Base-by-base conservation (phyloP, 2,888 invertebrate genomes). In the Caenorhabditis drosophilae region DNA sequence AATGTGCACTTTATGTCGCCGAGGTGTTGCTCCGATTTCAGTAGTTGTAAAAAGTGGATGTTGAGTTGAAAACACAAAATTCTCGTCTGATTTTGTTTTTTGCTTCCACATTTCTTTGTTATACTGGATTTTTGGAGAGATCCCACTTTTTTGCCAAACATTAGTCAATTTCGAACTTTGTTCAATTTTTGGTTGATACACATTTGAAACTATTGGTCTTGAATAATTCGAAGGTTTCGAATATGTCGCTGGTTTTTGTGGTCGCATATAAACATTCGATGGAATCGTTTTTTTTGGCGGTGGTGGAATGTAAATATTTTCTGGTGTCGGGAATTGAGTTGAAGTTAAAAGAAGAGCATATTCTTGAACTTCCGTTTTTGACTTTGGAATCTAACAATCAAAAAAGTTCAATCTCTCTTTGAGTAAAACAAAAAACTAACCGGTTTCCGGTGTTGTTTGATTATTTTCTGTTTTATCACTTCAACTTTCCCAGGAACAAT, bases 51-150 rank as follows among this genome's bases (percentile, higher is more conserved):
- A 67, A 15, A 67, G 41, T 41, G 67, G 67, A 38, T 67, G 67
- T 54, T 67, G 60, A 0, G 67, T 67, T 18, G 61, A 53, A 38
- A 67, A 67, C 3, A 61, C 51, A n/a, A 57, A 56, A 16, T 66
- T 54, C 60, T 22, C 22, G 57, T 54, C 60, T 20, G 55, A 47
- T 25, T 51, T 45, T 36, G 42, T 59, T 47, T 64, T 70, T 41
- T 70, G 60, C 38, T 46, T 50, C 64, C 70, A 67, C 20, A 61
- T 41, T 38, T 70, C 61, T 50, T 67, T 70, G 53, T 67, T 67
- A 45, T 67, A 70, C 34, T 70, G 60, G 38, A 64, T 51, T 50
- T 63, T 57, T 26, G 57, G 63, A 16, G 47, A 51, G 22, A 53
- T 45, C 11, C 45, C 57, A 36, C 52, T 46, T 50, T 63, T 63